Evolutionary conservation across 2,888 invertebrate species (phyloP).

Genomic region (Philereme vetulata): DNA sequence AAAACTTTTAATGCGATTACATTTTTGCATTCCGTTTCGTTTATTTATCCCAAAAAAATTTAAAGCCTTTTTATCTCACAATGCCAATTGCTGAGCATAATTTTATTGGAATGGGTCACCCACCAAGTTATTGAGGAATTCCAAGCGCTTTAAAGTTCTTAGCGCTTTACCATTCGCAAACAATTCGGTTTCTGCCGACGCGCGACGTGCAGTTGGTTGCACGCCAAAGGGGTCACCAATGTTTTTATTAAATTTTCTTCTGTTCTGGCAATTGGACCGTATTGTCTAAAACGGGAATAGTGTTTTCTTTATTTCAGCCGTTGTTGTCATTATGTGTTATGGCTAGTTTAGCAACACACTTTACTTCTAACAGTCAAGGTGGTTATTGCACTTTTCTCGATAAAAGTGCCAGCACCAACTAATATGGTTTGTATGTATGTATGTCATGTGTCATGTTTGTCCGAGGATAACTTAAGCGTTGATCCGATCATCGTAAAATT

Average conservation of each 20-base stretch:
- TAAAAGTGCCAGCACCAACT: no score
- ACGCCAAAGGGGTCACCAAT: slow-evolving; percentile 37
- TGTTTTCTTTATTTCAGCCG: slow-evolving; percentile 24
- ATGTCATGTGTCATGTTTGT: no score
- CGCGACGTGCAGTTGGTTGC: slow-evolving; percentile 35
- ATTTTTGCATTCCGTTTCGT: slow-evolving; percentile 18
- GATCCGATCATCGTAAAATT: no score
- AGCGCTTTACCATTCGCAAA: slow-evolving; percentile 36
- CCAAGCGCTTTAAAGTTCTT: slow-evolving; percentile 28
- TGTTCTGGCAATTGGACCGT: slow-evolving; percentile 32
- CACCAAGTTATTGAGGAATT: slow-evolving; percentile 30
- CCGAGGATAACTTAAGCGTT: no score
- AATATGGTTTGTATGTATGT: no score
- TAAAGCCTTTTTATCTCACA: slow-evolving; percentile 24
- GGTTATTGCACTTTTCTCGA: no score
- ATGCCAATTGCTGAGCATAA: slow-evolving; percentile 29
- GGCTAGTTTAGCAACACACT: not conserved
- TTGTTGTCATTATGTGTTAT: slow-evolving; percentile 19
- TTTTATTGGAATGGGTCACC: slow-evolving; percentile 32
- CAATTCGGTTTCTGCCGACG: slow-evolving; percentile 31
- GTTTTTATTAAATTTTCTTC: slow-evolving; percentile 39
- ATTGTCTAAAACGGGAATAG: slow-evolving; percentile 32
- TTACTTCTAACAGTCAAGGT: no score
- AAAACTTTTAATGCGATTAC: slow-evolving; percentile 19
- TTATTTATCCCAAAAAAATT: slow-evolving; percentile 16